Base-by-base conservation (phyloP, 2,113 vertebrate genomes). In the Cyprinodon variegatus region DNA sequence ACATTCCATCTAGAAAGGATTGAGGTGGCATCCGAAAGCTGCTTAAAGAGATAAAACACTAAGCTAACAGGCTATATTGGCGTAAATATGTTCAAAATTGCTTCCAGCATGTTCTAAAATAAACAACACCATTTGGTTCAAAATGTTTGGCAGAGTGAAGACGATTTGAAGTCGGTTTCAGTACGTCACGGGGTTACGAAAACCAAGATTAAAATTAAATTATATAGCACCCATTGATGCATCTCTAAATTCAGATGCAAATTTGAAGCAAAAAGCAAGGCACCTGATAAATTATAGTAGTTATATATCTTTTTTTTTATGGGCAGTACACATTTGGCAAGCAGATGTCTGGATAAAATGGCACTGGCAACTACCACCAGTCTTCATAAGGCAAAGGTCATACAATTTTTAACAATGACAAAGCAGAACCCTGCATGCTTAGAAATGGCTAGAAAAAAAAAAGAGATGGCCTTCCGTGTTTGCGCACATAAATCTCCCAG, bases 1-100 rank as follows among this genome's bases (percentile, higher is more conserved):
- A 92, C 96, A 95, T 96, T 96, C 93, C 93, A 86, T 85, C 67
- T 65, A 57, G 61, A 61, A 80, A 83, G 85, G 83, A 89, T 64
- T 68, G 50, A 17, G 63, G 43, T 74, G 60, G 91, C 88, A 90
- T 88, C 78, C 68, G 79, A 13, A 36, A 90, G 83, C 86, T 91
- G 90, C 88, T 90, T 46, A 10, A 61, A 62, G 72, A 86, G 81
- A 83, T 88, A 83, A 73, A 68, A 76, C 78, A 83, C 72, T 89
- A 86, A 88, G 83, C 72, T 82, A 84, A 78, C 68, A 5, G 57
- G 22, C 3, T 74, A 74, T 57, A 65, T 71, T 66, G 29, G 68
- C 70, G 15, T 15, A 73, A 70, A 76, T 37, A 61, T 50, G 14
- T 15, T 14, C 46, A 4, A 5, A 50, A 50, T 12, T 15, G 4